phyloP scores from a whole-genome alignment of 2,888 invertebrate genomes.

The Apomyelois bistriatella region DNA sequence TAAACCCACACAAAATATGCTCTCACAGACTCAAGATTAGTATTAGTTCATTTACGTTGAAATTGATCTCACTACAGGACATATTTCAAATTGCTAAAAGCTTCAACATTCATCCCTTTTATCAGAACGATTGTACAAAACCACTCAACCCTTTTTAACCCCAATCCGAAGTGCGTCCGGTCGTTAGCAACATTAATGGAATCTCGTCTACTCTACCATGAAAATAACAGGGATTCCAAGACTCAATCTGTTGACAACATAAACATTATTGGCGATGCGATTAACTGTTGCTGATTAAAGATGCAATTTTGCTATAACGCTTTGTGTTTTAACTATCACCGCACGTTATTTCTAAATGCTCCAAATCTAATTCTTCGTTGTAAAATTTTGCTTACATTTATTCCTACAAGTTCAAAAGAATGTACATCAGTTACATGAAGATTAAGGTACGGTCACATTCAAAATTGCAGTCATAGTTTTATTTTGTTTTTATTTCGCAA shows the following conservation, averaged over 20 bases:
- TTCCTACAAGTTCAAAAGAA: too few relatives aligned
- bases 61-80: conserved; percentile 56
- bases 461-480: too few relatives aligned
- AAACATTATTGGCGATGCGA: conserved; percentile 32
- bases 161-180: conserved; percentile 76
- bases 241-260: conserved; percentile 53
- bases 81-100: conserved; percentile 75
- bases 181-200: conserved; percentile 79
- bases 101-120: conserved; percentile 72
- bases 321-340: too few relatives aligned
- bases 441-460: too few relatives aligned
- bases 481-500: too few relatives aligned
- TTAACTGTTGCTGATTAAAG: background rate
- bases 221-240: conserved; percentile 70
- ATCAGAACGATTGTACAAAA: conserved; percentile 76
- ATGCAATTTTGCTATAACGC: background rate
- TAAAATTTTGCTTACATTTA: too few relatives aligned
- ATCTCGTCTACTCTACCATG: conserved; percentile 70
- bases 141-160: conserved; percentile 79
- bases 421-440: too few relatives aligned
- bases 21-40: too few relatives aligned
- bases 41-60: conserved; percentile 15
- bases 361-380: too few relatives aligned
- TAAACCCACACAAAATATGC: too few relatives aligned
- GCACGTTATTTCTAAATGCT: too few relatives aligned